Evolutionary conservation across 2,797 vertebrate species (phyloP), one percentile per base, ranked within the genome.

Genomic region (Eulemur rubriventer): DNA sequence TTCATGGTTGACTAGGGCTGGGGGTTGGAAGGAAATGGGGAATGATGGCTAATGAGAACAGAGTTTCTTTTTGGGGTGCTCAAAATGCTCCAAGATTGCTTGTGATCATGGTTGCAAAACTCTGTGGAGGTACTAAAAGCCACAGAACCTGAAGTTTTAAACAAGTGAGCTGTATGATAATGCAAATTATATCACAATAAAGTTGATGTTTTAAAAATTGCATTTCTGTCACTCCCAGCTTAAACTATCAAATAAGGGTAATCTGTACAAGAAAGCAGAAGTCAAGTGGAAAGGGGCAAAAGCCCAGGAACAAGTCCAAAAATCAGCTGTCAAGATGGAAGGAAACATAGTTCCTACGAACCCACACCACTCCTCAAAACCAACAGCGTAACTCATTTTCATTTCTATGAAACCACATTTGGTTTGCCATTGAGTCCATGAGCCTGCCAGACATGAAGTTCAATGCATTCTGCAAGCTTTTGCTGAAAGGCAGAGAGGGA

Each of bases 341-440:
- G 88, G 55, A 92, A 82, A 89, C n/a, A 63, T 4, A 72, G 67
- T 65, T 96, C 41, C 93, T 86, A 12, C 95, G 94, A 93, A 78
- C 46, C 61, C 83, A 93, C 50, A 70, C 2, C 35, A 94, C 1
- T n/a, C 72, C 55, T 93, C 87, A 81, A 89, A 97, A 90, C 55
- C 69, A 96, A 95, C 0, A 65, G 13, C 41, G n/a, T 65, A 73
- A 83, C 63, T 79, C 79, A 95, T 41, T 88, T 88, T 90, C 50
- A 72, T 57, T 35, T 73, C 84, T 92, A 50, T 70, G n/a, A 96
- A 96, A 91, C 65, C 70, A 95, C 35, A 70, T 67, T 94, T 81
- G 16, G 28, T 91, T 91, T 93, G 89, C 46, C 69, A 85, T 9
- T n/a, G 35, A 94, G 85, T 91, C 30, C 84, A 59, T 41, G n/a